These are phyloP conservation scores for Hipparchia semele DNA, from an alignment of 2,888 invertebrate species.

Conservation along the genomic window DNA sequence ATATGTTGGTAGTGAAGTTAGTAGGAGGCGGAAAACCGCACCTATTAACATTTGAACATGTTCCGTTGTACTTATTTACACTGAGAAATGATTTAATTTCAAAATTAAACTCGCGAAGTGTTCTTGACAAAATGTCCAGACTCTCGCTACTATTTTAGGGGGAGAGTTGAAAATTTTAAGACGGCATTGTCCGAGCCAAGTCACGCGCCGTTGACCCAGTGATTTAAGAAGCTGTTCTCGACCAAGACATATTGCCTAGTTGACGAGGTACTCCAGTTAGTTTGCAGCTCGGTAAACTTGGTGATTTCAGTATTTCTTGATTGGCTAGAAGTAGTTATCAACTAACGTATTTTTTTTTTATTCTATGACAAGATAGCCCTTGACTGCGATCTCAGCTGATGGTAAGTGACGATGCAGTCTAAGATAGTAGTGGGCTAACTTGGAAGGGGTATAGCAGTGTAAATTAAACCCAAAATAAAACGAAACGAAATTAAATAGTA, in stretches of 20 bases:
- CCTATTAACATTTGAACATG: too few species aligned
- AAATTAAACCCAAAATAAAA: too few species aligned
- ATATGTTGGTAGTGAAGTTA: too few species aligned
- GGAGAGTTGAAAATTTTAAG: conserved; percentile 41
- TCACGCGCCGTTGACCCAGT: conserved; percentile 43
- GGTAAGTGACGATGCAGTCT: too few species aligned
- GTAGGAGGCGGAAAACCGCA: too few species aligned
- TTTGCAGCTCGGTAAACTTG: neutral
- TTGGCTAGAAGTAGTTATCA: neutral
- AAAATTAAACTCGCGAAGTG: conserved; percentile 16
- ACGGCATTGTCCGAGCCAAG: conserved; percentile 38
- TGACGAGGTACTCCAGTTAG: conserved; percentile 35
- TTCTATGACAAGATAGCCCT: too few species aligned
- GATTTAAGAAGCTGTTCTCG: conserved; percentile 42
- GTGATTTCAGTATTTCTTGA: neutral
- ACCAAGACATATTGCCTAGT: conserved; percentile 42
- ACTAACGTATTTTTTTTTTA: too few species aligned
- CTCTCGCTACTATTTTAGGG: conserved; percentile 25
- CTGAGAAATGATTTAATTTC: conserved; percentile 6
- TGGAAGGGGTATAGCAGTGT: too few species aligned
- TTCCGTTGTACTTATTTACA: too few species aligned
- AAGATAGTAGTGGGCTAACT: too few species aligned
- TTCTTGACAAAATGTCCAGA: conserved; percentile 34
- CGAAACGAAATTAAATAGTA: too few species aligned
- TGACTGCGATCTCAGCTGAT: too few species aligned